A percentile compares a stretch with the other conserved stretches of the same genome.
Conservation (phyloP, 92 coral and sea anemone genomes). For the Montipora capitata region DNA sequence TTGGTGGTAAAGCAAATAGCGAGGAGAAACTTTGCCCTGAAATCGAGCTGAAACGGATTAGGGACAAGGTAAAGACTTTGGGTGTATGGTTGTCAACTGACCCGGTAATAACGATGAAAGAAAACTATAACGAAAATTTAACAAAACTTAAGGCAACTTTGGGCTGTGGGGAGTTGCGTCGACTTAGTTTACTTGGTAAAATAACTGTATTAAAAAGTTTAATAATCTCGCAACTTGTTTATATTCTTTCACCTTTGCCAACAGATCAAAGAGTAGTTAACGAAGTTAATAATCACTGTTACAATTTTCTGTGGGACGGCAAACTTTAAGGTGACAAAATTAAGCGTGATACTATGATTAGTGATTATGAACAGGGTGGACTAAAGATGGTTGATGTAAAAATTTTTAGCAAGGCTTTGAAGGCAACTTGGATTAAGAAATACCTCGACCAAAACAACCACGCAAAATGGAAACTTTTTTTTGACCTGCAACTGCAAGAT, state of each 20-base stretch:
- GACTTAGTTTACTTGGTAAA: not conserved
- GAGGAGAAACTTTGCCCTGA: not conserved
- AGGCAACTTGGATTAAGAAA: constrained; percentile 3
- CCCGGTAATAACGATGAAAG: not conserved
- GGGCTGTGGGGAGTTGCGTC: not conserved
- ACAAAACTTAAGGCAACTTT: not conserved
- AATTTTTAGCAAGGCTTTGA: not conserved
- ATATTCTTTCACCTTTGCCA: constrained; percentile 6
- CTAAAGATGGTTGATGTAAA: not conserved
- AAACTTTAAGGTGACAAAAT: constrained; percentile 23
- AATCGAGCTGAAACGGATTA: not conserved
- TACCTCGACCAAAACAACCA: constrained; percentile 9
- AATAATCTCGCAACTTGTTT: not conserved
- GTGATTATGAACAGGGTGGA: constrained; percentile 15
- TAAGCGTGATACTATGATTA: constrained; percentile 3
- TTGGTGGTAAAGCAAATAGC: not conserved
- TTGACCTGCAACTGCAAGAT: not conserved
- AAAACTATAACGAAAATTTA: not conserved
- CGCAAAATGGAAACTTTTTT: not conserved
- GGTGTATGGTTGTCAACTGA: not conserved
- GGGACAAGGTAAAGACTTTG: not conserved
- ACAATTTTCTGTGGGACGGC: constrained; percentile 6
- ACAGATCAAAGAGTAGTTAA: not conserved
- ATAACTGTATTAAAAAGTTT: not conserved
- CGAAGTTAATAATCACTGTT: constrained; percentile 6